A percentile compares a stretch with the other conserved stretches of the same genome.
Conservation (phyloP, 1,140 invertebrate genomes). For the Lepidostoma basale region DNA sequence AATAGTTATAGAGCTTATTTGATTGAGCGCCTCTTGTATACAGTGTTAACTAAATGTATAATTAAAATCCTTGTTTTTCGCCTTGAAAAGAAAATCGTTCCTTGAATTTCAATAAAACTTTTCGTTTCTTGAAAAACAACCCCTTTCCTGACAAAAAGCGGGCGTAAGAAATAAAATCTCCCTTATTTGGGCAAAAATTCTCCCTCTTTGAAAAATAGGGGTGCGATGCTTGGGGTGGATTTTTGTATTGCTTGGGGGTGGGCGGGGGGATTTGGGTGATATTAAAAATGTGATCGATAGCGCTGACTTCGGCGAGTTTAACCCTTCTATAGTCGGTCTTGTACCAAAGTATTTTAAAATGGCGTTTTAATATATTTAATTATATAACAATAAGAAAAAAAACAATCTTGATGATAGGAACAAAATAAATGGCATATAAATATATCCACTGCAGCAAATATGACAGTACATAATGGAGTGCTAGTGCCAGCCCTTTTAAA, state of each 20-base stretch:
- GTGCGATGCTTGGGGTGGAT: slow-evolving; percentile 7
- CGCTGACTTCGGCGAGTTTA: slow-evolving; percentile 38
- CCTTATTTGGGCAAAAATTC: slow-evolving; percentile 26
- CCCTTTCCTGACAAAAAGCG: not conserved
- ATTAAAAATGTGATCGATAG: slow-evolving; percentile 46
- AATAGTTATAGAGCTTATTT: no score
- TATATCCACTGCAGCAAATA: no score
- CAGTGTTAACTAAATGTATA: no score
- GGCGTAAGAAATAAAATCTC: slow-evolving; percentile 26
- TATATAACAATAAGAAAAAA: not conserved
- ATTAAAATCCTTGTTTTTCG: no score
- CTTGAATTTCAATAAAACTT: no score
- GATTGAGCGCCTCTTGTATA: no score
- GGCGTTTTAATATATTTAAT: not conserved
- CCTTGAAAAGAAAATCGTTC: not conserved
- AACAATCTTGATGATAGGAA: not conserved
- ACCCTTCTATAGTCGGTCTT: not conserved
- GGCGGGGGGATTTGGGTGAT: slow-evolving; percentile 25
- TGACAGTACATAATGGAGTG: no score
- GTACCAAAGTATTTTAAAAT: not conserved
- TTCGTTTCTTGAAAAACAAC: not conserved
- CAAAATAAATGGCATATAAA: no score
- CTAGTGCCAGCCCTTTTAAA: no score
- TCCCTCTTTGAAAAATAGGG: slow-evolving; percentile 13
- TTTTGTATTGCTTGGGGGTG: slow-evolving; percentile 20